A percentile compares a stretch with the other conserved stretches of the same genome.
Evolutionary conservation across 2,797 vertebrate species (phyloP).

Genomic region (Cryptoblepharus egeriae): DNA sequence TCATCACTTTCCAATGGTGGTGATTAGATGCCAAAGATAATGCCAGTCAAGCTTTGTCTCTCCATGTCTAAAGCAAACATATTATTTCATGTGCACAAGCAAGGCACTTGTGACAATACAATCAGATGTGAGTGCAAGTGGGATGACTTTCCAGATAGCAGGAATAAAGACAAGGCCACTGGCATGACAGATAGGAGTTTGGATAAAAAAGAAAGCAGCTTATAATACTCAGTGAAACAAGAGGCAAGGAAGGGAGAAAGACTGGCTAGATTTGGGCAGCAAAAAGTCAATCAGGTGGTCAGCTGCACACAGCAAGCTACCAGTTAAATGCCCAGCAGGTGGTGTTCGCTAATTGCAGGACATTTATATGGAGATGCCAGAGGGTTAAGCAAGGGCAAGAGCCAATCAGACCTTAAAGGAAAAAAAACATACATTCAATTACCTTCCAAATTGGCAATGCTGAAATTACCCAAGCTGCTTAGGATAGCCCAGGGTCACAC

Average conservation of each 20-base stretch:
- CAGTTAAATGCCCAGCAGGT: not conserved
- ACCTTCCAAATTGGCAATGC: no score
- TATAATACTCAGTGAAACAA: not conserved
- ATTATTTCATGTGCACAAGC: no score
- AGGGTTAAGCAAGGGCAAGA: not conserved
- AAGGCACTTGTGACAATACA: not conserved
- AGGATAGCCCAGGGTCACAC: not conserved
- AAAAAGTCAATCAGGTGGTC: not conserved
- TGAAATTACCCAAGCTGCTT: not conserved
- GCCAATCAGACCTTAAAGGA: not conserved
- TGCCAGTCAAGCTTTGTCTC: not conserved
- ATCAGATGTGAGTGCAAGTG: not conserved
- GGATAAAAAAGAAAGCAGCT: not conserved
- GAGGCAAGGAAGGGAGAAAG: not conserved
- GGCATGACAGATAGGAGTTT: not conserved
- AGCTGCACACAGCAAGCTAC: not conserved
- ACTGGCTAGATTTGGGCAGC: not conserved
- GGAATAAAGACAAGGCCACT: not conserved
- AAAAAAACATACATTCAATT: no score
- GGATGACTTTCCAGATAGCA: not conserved
- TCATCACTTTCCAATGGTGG: accelerated
- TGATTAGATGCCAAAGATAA: not conserved
- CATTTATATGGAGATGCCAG: not conserved
- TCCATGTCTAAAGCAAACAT: not conserved
- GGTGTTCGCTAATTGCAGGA: not conserved